Conservation (phyloP, 1,140 invertebrate genomes). For the Trachelipus rathkii region DNA sequence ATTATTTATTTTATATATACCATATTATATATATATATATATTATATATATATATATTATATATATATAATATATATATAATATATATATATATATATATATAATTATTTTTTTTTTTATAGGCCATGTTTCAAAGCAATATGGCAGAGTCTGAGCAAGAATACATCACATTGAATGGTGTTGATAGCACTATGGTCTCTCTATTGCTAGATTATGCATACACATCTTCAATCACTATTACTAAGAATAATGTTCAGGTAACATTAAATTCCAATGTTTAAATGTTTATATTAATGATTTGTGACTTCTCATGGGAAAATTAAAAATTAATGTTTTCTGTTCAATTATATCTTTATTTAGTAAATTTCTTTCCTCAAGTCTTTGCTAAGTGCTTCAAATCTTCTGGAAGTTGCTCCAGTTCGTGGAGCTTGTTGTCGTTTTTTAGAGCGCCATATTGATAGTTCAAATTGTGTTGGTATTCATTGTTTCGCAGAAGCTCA, state of each 20-base stretch:
- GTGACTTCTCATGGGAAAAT: no score
- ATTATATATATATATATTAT: no score
- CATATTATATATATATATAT: no score
- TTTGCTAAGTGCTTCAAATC: constrained; percentile 59
- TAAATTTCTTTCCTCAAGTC: background rate
- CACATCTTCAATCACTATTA: constrained; percentile 55
- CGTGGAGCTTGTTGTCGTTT: constrained; percentile 57
- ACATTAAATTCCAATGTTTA: constrained; percentile 30
- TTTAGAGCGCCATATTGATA: constrained; percentile 58
- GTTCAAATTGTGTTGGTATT: constrained; percentile 57
- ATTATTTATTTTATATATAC: no score
- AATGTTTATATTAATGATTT: background rate
- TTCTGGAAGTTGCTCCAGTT: constrained; percentile 56
- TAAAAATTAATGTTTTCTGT: no score
- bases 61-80: no score
- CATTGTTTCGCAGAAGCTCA: constrained; percentile 59
- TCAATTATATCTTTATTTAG: background rate
- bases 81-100: constrained; percentile 4
- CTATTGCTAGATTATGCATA: constrained; percentile 59
- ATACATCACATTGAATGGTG: constrained; percentile 55
- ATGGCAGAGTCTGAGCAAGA: constrained; percentile 54
- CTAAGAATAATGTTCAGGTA: constrained; percentile 56
- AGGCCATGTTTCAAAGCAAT: constrained; percentile 55
- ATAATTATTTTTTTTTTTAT: background rate
- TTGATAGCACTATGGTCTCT: constrained; percentile 55